phyloP scores from a whole-genome alignment of 2,113 vertebrate species.

The western clawed frog (Xenopus tropicalis) region DNA sequence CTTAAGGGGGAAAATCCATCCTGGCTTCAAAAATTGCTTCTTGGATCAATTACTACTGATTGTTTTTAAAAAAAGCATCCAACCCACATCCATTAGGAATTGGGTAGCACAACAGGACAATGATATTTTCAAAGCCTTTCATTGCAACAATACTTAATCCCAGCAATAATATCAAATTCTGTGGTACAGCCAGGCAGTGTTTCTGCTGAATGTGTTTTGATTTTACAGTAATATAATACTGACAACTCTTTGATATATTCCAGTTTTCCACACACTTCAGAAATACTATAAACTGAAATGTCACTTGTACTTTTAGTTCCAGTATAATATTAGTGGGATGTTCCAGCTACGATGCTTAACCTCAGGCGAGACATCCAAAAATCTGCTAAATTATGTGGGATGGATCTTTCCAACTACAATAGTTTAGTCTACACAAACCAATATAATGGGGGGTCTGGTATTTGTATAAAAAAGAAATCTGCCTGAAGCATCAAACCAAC shows the following conservation, averaged over 20 bases:
- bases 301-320: conserved; percentile 11
- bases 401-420: conserved; percentile 1
- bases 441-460: conserved; percentile 19
- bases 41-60: too few species aligned
- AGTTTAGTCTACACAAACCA: conserved; percentile 3
- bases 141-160: too few species aligned
- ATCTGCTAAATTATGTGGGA: conserved; percentile 8
- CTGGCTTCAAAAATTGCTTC: too few species aligned
- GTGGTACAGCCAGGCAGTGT: too few species aligned
- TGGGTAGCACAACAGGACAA: too few species aligned
- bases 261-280: not conserved
- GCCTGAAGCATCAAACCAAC: conserved; percentile 5
- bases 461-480: conserved; percentile 17
- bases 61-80: too few species aligned
- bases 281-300: conserved; percentile 2
- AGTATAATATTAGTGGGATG: conserved; percentile 11
- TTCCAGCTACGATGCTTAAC: conserved; percentile 27
- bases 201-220: too few species aligned
- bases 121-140: too few species aligned
- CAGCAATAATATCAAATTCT: too few species aligned
- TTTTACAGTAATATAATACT: not conserved
- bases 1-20: too few species aligned
- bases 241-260: conserved; percentile 20
- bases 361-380: conserved; percentile 23
- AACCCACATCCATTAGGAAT: too few species aligned